Evolutionary conservation across 2,113 vertebrate genomes (phyloP), one percentile per base, ranked within the genome.

Genomic region (Proterorhinus semilunaris): DNA sequence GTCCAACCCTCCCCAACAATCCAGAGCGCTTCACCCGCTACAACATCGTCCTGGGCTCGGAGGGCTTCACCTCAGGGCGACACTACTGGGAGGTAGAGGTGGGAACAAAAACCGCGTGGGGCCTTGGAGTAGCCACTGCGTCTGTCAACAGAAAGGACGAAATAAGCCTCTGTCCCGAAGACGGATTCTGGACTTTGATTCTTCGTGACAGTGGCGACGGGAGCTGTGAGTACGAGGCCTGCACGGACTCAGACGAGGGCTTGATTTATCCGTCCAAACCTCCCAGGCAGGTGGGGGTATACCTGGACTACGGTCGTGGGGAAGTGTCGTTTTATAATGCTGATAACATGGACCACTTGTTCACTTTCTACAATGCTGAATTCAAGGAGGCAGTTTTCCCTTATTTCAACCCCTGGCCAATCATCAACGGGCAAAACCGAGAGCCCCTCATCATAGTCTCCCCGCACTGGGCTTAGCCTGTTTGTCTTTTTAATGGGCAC

Each of bases 31-130:
- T 96, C 89, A 88, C 89, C 0, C 93, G 87, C 84, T 94, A 95
- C 2, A 94, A 95, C 86, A 95, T 95, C 0, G 92, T 95, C 45
- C 89, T 95, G 74, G 86, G 90, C 62, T 84, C 82, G 0, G 87
- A 91, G 49, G 82, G 82, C 45, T 94, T 94, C 1, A 49, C 80
- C 62, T 80, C 81, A 0, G 94, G 94, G 62, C 83, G 4, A 21
- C 95, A 94, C 88, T 96, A 95, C 87, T 95, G 94, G 95, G 95
- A 95, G 87, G 94, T 95, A 72, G 92, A 93, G 75, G 95, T 96
- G 72, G 93, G 91, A 57, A 72, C 66, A 57, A 96, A 95, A 76
- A 94, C 92, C 1, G 94, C 94, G 9, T 96, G 94, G 95, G 95
- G 95, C 61, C 87, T 95, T 21, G 94, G 94, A 0, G 93, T 96